A percentile compares a stretch with the other conserved stretches of the same genome.
Conservation (phyloP, 2,888 invertebrate genomes). For the Lithodes maja region DNA sequence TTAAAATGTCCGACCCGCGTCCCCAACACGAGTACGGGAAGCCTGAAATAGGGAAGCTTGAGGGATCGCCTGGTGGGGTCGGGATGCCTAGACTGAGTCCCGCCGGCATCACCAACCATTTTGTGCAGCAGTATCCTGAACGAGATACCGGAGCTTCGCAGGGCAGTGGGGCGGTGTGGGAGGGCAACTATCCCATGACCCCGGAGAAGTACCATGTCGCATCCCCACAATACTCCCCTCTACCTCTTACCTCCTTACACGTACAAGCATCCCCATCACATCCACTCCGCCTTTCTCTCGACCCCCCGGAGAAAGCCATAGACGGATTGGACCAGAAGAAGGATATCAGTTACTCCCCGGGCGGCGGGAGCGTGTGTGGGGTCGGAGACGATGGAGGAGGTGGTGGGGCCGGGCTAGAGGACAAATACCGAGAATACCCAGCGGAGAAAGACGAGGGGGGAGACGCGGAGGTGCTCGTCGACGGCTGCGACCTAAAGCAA, state of each 20-base stretch:
- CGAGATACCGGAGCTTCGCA: conserved; percentile 58
- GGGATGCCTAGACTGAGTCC: conserved; percentile 56
- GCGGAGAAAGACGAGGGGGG: conserved; percentile 66
- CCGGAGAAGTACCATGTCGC: conserved; percentile 64
- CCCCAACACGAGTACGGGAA: conserved; percentile 54
- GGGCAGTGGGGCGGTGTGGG: conserved; percentile 61
- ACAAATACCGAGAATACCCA: conserved; percentile 66
- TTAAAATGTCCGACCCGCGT: conserved; percentile 60
- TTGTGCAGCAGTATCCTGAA: conserved; percentile 70
- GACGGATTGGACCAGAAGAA: conserved; percentile 63
- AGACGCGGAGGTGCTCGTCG: conserved; percentile 52
- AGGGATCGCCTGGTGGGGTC: conserved; percentile 45
- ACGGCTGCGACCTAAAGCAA: conserved; percentile 64
- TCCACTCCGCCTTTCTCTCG: conserved; percentile 34
- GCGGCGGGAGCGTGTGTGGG: conserved; percentile 9
- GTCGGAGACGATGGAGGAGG: conserved; percentile 33
- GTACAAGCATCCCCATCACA: conserved; percentile 57
- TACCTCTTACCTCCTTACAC: conserved; percentile 53
- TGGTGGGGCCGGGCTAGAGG: conserved; percentile 44
- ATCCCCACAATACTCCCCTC: conserved; percentile 60
- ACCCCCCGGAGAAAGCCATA: conserved; percentile 62
- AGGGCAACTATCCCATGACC: conserved; percentile 66
- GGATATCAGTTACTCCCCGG: conserved; percentile 54
- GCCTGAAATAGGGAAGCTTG: conserved; percentile 44
- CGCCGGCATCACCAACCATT: conserved; percentile 50